Evolutionary conservation across 2,888 invertebrate genomes (phyloP).

Genomic region (Drosophila vallismaia): DNA sequence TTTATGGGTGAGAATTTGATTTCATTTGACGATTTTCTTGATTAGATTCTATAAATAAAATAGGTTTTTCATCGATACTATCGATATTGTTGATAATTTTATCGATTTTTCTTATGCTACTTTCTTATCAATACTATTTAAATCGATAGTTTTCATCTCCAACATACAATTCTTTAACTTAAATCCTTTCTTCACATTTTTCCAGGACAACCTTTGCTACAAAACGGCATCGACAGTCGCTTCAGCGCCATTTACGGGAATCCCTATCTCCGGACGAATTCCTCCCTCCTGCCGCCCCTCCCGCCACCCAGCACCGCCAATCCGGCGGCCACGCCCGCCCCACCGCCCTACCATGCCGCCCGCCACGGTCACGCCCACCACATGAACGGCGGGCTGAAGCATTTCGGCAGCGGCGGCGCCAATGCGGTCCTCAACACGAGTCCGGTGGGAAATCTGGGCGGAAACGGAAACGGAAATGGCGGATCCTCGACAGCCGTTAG

Average conservation of each 20-base stretch:
- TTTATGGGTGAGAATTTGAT: conserved; percentile 74
- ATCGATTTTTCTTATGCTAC: neutral
- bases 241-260: conserved; percentile 96
- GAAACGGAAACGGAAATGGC: conserved; percentile 25
- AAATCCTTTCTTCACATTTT: neutral
- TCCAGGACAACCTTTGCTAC: conserved; percentile 83
- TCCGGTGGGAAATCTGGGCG: conserved; percentile 24
- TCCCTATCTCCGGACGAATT: conserved; percentile 91
- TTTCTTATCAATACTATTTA: neutral
- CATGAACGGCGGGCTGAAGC: conserved; percentile 75
- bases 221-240: conserved; percentile 85
- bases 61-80: neutral
- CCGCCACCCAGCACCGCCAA: conserved; percentile 89
- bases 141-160: no score
- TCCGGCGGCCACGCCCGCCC: conserved; percentile 91
- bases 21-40: no score
- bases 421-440: conserved; percentile 31
- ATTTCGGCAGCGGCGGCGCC: conserved; percentile 52
- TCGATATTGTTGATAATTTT: neutral
- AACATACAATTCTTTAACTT: neutral
- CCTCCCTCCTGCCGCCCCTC: conserved; percentile 84
- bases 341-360: conserved; percentile 88
- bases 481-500: conserved; percentile 16
- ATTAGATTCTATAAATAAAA: no score
- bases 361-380: conserved; percentile 61